Base-by-base conservation (phyloP, 2,888 invertebrate genomes). In the Timema cristinae region DNA sequence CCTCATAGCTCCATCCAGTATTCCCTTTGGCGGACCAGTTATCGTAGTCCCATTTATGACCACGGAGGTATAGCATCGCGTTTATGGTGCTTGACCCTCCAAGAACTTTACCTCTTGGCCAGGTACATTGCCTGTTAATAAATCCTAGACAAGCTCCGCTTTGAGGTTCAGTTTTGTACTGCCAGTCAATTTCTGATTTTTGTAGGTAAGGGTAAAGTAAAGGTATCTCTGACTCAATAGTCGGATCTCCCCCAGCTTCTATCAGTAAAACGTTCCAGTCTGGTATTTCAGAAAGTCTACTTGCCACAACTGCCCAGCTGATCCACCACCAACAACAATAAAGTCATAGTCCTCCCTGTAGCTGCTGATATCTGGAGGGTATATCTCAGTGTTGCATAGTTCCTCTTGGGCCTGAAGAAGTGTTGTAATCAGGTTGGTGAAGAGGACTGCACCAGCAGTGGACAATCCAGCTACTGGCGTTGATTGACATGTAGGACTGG, bases 41-140 rank as follows among this genome's bases (percentile, higher is more conserved):
- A 75, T 84, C 83, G 75, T 82, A 85, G 77, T 85, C 85, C 54
- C 75, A 77, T 10, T 81, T 80, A 75, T 84, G 82, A 0, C 84
- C 84, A 48, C 84, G 78, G 11, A 83, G 80, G 76, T 84, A 85
- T 32, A 79, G 81, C 84, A 84, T 84, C 70, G 83, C 83, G 77
- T 85, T 85, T 7, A 84, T 78, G 8, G 82, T 81, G 9, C 83
- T 83, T 50, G 81, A 82, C 0, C 85, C 85, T 2, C 84, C 84
- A 77, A 82, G 59, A 13, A 81, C 80, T 75, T 82, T 83, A 0
- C 84, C 84, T 56, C 85, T 78, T n/a, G 79, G 79, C 79, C 79
- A 80, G 68, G 76, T 77, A 73, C 78, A 79, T 66, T 76, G 69
- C 10, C 73, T 68, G 71, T 73, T 54, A 13, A 16, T 61, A 7